Base-by-base conservation (phyloP, 2,113 vertebrate species). In the Speoplatyrhinus poulsoni region DNA sequence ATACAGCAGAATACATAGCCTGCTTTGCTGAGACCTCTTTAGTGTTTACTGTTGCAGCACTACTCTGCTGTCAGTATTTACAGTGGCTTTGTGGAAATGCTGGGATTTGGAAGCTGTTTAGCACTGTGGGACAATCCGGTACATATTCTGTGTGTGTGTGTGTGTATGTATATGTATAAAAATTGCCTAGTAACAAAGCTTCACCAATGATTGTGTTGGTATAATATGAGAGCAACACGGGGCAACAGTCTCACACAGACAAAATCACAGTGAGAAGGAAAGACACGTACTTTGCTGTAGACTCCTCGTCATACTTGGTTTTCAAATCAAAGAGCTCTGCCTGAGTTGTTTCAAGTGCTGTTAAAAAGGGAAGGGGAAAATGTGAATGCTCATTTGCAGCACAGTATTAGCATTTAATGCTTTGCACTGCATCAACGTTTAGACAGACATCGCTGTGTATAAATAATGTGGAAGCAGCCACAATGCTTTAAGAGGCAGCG, bases 311-410 rank as follows among this genome's bases (percentile, higher is more conserved):
- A 1, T 98, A 98, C 90, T 98, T 99, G 88, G 96, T 94, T 95
- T 99, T 99, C 93, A 99, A 94, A 93, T 99, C 97, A 91, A 99
- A 99, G 88, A 99, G 94, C 84, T 99, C 96, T 80, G 96, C 93
- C 94, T 95, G 96, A 92, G 97, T 98, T 90, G 95, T 94, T 92
- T 99, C 97, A 92, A 99, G 94, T 89, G 95, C 98, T 99, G 91
- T 71, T 91, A 92, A 85, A 0, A 6, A 32, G 19, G 33, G 67
- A 9, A 15, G 8, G 72, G 8, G 15, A 9, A 9, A 46, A n/a
- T 61, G 58, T 53, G 15, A 17, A 41, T 3, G 26, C 26, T 26
- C 26, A 11, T 36, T 50, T 65, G 13, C 67, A 41, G 36, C 36
- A 41, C 36, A 41, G 36, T 7, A 41, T 41, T 41, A 41, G 36